Evolutionary conservation across 2,797 vertebrate species (phyloP), one percentile per base, ranked within the genome.

Genomic region (Apogon talboti): DNA sequence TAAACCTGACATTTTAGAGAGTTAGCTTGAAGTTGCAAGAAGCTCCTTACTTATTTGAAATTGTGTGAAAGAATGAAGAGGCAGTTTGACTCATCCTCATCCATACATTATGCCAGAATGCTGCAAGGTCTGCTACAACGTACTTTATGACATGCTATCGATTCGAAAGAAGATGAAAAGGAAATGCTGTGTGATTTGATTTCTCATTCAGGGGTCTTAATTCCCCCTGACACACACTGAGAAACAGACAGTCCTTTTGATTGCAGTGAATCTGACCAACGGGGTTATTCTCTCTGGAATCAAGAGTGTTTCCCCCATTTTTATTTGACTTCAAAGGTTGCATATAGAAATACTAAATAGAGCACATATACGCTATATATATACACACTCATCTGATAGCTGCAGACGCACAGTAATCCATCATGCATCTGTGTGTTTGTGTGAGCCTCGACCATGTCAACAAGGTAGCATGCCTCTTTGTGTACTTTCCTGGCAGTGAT

Each of bases 91-190:
- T 45, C 38, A 4, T 77, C 55, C 40, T 65, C 51, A 40, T 58
- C 37, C 48, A 56, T 48, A 28, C 66, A 85, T 79, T 81, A 66
- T 58, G 47, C 70, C 51, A 66, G 48, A 60, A 67, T 24, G 62
- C 67, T 59, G 57, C 49, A 3, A 78, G 74, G 62, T 67, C 77
- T 38, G 52, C 75, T 76, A 70, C 48, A 67, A 85, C 71, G 79
- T 78, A 74, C 66, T 82, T 85, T 77, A 81, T 87, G 82, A 81
- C 79, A 84, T 79, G 66, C 70, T 78, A 86, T 87, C 19, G 79
- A 92, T 89, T 91, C 74, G 51, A 72, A 76, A 61, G 64, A 60
- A 89, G 90, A 91, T 92, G 83, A 92, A 92, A 58, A 90, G 88
- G 68, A 88, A 74, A 74, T 65, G 55, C 83, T 84, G 79, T 87